These are phyloP conservation scores for Galeopsomyia nigrocyanea DNA, from an alignment of 2,888 invertebrate genomes.

Conservation along the genomic window DNA sequence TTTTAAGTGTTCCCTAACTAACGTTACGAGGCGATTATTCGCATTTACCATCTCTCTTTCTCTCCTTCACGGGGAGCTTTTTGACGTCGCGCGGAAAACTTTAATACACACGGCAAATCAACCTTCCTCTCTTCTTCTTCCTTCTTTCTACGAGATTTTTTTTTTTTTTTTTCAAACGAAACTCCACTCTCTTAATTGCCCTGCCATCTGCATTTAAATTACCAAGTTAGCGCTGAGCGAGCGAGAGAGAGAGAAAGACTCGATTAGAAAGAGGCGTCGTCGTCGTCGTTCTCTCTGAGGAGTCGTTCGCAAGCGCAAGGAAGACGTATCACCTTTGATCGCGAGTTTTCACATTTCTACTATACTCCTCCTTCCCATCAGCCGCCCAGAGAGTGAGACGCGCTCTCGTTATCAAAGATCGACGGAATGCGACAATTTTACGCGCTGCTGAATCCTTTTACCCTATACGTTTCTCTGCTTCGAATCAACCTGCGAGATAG, in stretches of 20 bases:
- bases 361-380: neutral
- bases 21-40: conserved; percentile 63
- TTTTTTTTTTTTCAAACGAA: conserved; percentile 17
- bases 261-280: conserved; percentile 46
- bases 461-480: no score
- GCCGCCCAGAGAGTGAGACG: neutral
- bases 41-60: conserved; percentile 54
- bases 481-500: no score
- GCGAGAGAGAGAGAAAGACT: conserved; percentile 41
- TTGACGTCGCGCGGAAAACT: conserved; percentile 35
- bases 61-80: conserved; percentile 24
- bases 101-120: conserved; percentile 44
- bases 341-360: conserved; percentile 43
- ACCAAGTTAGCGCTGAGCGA: conserved; percentile 46
- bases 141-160: conserved; percentile 8
- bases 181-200: conserved; percentile 49
- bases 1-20: conserved; percentile 62
- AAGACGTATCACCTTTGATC: conserved; percentile 48
- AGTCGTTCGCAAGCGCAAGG: conserved; percentile 41
- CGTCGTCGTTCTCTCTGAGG: conserved; percentile 43
- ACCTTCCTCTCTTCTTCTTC: conserved; percentile 33
- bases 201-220: conserved; percentile 52
- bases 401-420: conserved; percentile 4
- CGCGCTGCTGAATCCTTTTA: no score
- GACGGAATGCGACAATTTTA: no score